phyloP scores from a whole-genome alignment of 2,888 invertebrate genomes.

The Camponotus fellah region DNA sequence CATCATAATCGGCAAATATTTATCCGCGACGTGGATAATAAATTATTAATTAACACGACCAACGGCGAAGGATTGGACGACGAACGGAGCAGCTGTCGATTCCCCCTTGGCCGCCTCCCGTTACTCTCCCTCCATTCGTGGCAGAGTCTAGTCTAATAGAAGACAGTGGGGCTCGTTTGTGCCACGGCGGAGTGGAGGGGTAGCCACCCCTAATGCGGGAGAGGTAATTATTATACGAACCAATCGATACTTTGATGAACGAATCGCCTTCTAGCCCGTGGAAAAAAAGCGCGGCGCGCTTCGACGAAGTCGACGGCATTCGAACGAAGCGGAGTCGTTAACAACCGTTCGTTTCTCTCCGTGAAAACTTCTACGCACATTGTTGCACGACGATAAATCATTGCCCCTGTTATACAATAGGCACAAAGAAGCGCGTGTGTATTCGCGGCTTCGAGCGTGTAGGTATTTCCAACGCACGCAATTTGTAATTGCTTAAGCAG shows the following conservation, averaged over 20 bases:
- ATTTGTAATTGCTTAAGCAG: constrained; percentile 38
- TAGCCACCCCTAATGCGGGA: constrained; percentile 82
- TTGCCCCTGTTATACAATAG: constrained; percentile 51
- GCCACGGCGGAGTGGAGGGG: constrained; percentile 69
- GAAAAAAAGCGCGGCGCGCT: constrained; percentile 66
- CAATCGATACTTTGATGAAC: constrained; percentile 84
- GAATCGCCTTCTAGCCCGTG: constrained; percentile 69
- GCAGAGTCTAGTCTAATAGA: constrained; percentile 77
- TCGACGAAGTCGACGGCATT: constrained; percentile 68
- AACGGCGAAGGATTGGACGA: constrained; percentile 70
- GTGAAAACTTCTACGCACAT: constrained; percentile 56
- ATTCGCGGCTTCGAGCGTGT: constrained; percentile 3
- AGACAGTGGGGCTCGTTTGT: constrained; percentile 70
- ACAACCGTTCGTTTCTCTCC: constrained; percentile 55
- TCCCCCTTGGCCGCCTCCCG: constrained; percentile 53
- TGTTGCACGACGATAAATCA: constrained; percentile 57
- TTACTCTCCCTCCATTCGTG: constrained; percentile 59
- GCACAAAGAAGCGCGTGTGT: constrained; percentile 32
- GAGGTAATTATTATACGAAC: constrained; percentile 85
- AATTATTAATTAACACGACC: constrained; percentile 79
- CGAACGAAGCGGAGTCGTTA: constrained; percentile 56
- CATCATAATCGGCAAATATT: constrained; percentile 71
- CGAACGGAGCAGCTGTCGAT: constrained; percentile 75
- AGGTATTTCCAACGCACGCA: not conserved
- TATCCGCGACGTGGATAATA: constrained; percentile 75